A percentile compares a stretch with the other conserved stretches of the same genome.
phyloP scores from a whole-genome alignment of 2,888 invertebrate species.

The Temnothorax ravouxi region DNA sequence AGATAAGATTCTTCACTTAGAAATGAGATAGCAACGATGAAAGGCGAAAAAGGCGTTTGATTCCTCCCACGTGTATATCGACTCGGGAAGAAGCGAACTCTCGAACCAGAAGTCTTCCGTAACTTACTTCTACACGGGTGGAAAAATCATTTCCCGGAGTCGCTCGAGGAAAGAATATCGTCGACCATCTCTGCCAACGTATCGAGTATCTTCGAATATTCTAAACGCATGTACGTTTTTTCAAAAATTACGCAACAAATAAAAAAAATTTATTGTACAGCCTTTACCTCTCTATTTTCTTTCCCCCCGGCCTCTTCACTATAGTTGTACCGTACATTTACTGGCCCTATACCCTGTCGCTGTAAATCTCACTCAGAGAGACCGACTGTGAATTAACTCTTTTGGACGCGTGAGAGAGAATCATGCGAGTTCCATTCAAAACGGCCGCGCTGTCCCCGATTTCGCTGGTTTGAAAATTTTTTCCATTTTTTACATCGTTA shows the following conservation, averaged over 20 bases:
- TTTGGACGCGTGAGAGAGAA: constrained; percentile 33
- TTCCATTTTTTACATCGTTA: constrained; percentile 54
- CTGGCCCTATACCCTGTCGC: constrained; percentile 11
- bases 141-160: constrained; percentile 20
- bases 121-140: not conserved
- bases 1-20: constrained; percentile 6
- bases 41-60: constrained; percentile 12
- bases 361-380: constrained; percentile 52
- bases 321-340: constrained; percentile 6
- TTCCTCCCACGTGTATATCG: constrained; percentile 18
- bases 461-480: constrained; percentile 44
- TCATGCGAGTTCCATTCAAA: constrained; percentile 40
- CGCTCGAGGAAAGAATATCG: not conserved
- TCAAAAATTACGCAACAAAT: not conserved
- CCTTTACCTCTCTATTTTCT: not conserved
- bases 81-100: not conserved
- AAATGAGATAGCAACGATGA: constrained; percentile 40
- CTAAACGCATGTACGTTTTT: not conserved
- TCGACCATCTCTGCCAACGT: not conserved
- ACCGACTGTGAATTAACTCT: constrained; percentile 52
- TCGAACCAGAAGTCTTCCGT: constrained; percentile 9
- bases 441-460: constrained; percentile 22
- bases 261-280: constrained; percentile 13
- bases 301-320: not conserved
- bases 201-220: not conserved